Evolutionary conservation across 2,797 vertebrate genomes (phyloP).

Genomic region (Sitta carolinensis): DNA sequence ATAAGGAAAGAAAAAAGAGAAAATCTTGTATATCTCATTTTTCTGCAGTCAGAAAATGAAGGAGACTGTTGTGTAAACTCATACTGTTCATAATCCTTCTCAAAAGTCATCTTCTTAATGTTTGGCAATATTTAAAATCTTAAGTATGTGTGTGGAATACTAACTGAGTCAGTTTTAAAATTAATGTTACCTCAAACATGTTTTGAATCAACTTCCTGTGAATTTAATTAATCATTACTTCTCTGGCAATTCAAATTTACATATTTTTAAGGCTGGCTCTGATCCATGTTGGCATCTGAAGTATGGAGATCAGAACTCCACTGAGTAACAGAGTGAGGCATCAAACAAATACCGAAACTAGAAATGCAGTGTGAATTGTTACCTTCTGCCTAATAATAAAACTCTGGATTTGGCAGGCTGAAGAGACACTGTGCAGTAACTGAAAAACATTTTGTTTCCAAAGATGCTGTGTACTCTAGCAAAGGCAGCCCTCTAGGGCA

Average conservation of each 20-base stretch:
- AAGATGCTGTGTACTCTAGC: accelerated
- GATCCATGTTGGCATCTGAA: conserved; percentile 14
- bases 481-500: accelerated
- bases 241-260: conserved; percentile 11
- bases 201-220: conserved; percentile 16
- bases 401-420: background rate
- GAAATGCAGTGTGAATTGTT: background rate
- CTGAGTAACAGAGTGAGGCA: background rate
- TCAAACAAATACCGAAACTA: background rate
- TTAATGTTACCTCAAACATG: background rate
- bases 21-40: background rate
- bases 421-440: background rate
- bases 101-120: background rate
- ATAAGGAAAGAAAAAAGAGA: background rate
- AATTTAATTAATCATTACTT: conserved; percentile 49
- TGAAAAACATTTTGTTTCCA: background rate
- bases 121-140: conserved; percentile 1
- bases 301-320: background rate
- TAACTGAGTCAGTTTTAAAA: background rate
- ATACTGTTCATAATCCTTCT: conserved; percentile 8
- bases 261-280: conserved; percentile 27
- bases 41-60: background rate
- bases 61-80: background rate
- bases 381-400: background rate
- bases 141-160: background rate